phyloP scores from a whole-genome alignment of 2,888 invertebrate genomes.

The Rhagonycha fulva region DNA sequence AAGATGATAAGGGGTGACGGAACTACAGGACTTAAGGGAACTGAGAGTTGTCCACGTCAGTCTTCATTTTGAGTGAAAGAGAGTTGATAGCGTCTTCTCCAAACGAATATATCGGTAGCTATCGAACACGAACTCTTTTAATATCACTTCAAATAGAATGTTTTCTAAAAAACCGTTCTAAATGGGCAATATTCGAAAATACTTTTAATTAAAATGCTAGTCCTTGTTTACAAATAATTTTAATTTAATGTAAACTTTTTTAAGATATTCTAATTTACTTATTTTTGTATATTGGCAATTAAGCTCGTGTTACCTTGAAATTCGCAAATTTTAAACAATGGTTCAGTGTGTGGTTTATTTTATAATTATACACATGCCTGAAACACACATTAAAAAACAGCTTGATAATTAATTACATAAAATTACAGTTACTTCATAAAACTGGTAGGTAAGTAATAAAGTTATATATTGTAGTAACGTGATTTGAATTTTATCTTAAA shows the following conservation, averaged over 20 bases:
- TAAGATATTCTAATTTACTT: background rate
- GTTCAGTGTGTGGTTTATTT: background rate
- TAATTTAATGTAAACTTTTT: background rate
- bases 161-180: background rate
- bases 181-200: background rate
- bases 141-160: background rate
- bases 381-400: background rate
- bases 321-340: background rate
- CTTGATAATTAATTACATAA: background rate
- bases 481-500: background rate
- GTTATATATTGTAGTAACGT: background rate
- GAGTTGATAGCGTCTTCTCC: slow-evolving; percentile 26
- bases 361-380: background rate
- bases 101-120: slow-evolving; percentile 21
- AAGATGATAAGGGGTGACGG: slow-evolving; percentile 32
- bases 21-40: slow-evolving; percentile 29
- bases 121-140: slow-evolving; percentile 8
- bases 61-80: slow-evolving; percentile 24
- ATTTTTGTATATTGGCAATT: background rate
- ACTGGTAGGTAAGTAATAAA: background rate
- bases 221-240: background rate
- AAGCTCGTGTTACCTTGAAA: background rate
- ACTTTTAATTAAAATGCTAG: background rate
- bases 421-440: background rate
- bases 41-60: slow-evolving; percentile 33